Percentiles rank a stretch among this genome's conserved stretches.
Conservation (phyloP, 2,113 vertebrate species). For the Australoheros scitulus region DNA sequence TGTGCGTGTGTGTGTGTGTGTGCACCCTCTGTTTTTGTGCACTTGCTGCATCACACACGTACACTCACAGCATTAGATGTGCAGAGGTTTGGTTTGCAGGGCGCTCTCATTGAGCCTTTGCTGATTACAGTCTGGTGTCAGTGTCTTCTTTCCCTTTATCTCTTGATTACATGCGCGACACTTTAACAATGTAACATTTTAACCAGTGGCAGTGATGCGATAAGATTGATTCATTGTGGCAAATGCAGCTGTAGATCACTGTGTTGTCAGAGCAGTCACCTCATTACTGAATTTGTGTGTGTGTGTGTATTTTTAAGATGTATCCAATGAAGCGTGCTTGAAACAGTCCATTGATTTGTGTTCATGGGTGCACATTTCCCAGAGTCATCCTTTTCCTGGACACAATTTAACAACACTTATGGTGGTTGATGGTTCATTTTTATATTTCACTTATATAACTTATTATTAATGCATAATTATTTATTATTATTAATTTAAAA, state of each 20-base stretch:
- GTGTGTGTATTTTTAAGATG: no score
- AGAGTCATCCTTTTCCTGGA: rapidly evolving
- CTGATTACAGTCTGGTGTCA: neutral
- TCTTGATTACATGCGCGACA: rapidly evolving
- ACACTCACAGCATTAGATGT: neutral
- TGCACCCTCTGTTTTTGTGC: no score
- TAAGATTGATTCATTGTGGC: neutral
- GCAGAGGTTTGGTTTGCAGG: neutral
- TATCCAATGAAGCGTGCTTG: no score
- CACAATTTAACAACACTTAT: no score
- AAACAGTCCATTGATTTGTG: neutral
- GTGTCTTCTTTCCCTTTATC: no score
- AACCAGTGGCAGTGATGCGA: rapidly evolving
- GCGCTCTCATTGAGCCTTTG: rapidly evolving
- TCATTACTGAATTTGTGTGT: no score
- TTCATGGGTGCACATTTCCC: neutral
- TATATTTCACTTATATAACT: neutral
- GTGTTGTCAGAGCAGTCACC: neutral
- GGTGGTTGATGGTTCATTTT: neutral
- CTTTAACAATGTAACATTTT: rapidly evolving
- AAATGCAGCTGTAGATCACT: neutral
- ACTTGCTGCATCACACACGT: no score
- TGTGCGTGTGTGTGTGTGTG: no score
- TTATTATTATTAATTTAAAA: no score
- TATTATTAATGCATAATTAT: neutral